These are phyloP conservation scores for Heliconius cydno DNA, from an alignment of 2,888 invertebrate species.

Conservation along the genomic window DNA sequence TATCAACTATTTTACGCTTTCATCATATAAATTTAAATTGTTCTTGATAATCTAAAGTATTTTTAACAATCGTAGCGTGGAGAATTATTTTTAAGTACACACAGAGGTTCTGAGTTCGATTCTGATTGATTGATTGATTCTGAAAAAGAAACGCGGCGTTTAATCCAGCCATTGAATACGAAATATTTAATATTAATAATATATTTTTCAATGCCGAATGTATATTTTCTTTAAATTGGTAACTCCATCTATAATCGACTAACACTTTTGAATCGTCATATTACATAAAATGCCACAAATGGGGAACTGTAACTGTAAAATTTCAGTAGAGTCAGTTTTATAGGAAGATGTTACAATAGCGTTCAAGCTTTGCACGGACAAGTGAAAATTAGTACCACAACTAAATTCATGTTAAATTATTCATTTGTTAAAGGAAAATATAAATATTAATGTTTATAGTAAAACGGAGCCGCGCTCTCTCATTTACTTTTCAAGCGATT, in stretches of 20 bases:
- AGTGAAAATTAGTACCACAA: background rate
- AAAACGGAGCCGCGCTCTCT: background rate
- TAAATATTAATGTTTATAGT: background rate
- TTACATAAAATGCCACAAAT: no score
- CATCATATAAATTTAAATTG: slow-evolving; percentile 10
- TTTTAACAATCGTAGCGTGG: background rate
- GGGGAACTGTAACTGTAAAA: no score
- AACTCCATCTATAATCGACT: no score
- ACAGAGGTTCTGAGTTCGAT: background rate
- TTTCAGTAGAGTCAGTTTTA: no score
- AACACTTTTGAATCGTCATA: no score
- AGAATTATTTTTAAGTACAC: background rate
- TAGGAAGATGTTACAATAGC: background rate
- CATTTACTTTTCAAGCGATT: background rate
- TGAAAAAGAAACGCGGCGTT: no score
- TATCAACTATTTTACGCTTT: slow-evolving; percentile 14
- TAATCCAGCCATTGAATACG: no score
- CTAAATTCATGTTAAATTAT: slow-evolving; percentile 2
- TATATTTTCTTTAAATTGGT: no score
- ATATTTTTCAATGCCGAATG: no score
- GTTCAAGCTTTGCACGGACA: background rate
- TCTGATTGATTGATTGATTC: background rate
- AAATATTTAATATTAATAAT: no score
- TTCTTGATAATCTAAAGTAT: no score
- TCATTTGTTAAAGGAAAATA: slow-evolving; percentile 1